A percentile compares a stretch with the other conserved stretches of the same genome.
Conservation (phyloP, 2,797 vertebrate species). For the Acrossocheilus wenchowensis region DNA sequence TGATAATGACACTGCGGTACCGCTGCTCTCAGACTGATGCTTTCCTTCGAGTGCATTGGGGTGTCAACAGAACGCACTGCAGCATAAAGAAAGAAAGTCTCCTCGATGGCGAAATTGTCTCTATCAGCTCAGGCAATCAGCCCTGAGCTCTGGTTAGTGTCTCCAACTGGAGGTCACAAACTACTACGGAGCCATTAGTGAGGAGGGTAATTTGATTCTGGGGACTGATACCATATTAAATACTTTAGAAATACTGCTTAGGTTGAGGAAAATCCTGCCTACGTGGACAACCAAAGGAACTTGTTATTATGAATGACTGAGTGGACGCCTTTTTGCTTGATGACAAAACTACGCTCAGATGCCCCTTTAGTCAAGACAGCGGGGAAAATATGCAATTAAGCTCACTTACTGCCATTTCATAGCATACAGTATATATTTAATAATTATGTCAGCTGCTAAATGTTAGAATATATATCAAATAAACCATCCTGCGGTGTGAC, state of each 20-base stretch:
- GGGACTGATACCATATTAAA: constrained; percentile 62
- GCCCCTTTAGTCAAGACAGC: constrained; percentile 10
- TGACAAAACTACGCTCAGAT: constrained; percentile 44
- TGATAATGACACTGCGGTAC: constrained; percentile 61
- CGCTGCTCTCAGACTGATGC: constrained; percentile 40
- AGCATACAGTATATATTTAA: not conserved
- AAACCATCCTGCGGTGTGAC: not conserved
- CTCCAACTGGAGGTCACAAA: constrained; percentile 54
- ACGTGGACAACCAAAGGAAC: constrained; percentile 52
- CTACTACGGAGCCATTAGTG: constrained; percentile 55
- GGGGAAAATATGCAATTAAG: not conserved
- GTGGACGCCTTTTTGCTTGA: constrained; percentile 47
- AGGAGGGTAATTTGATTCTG: constrained; percentile 59
- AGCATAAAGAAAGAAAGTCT: constrained; percentile 56
- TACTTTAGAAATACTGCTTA: constrained; percentile 60
- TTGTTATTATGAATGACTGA: constrained; percentile 46
- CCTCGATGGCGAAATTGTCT: constrained; percentile 38
- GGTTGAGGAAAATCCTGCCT: constrained; percentile 55
- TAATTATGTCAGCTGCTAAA: not conserved
- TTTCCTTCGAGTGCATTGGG: constrained; percentile 29
- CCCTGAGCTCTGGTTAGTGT: constrained; percentile 50
- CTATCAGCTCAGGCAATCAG: constrained; percentile 54
- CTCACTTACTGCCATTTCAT: not conserved
- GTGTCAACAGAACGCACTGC: constrained; percentile 47
- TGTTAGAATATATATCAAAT: not conserved